Evolutionary conservation across 2,113 vertebrate species (phyloP), one percentile per base, ranked within the genome.

Genomic region (Desmodus rotundus): DNA sequence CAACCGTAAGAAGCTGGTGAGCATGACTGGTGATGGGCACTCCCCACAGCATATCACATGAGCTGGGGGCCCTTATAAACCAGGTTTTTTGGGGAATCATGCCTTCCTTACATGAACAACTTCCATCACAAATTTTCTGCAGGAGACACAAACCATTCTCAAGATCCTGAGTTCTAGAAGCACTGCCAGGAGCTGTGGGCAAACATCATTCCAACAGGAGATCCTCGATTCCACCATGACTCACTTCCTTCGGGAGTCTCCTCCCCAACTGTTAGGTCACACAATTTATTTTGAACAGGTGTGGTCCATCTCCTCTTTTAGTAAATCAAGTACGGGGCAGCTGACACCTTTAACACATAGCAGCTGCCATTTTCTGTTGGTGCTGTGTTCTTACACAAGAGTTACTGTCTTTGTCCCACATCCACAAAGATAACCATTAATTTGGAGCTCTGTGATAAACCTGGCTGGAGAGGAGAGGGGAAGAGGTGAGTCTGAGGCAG

Each of bases 401-500:
- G 89, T 78, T 94, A 78, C 95, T 96, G 97, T 97, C 96, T 97
- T 61, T 22, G 47, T 22, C 96, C 94, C 89, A 87, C 96, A 96
- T 92, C 97, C 95, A 95, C 97, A 93, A 96, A 97, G 97, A 95
- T 87, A 91, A 77, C 91, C 86, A 82, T 92, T 94, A 97, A 97
- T 89, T 81, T 22, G 93, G 91, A 96, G 97, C 95, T 93, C 85
- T 92, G 87, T 87, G 97, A 97, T 93, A 94, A 96, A 93, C 81
- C 61, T 0, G 78, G 65, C 0, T 91, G 33, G 93, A 96, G 94
- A 96, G 93, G 94, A 96, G 97, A 33, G 96, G 87, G 92, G 6
- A 72, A 65, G 93, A 98, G 97, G 98, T 0, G 15, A 98, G 98
- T 97, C 94, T 28, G 87, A 92, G 98, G 97, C 26, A 31, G 22